Base-by-base conservation (phyloP, 2,888 invertebrate species). In the Idaea aversata region DNA sequence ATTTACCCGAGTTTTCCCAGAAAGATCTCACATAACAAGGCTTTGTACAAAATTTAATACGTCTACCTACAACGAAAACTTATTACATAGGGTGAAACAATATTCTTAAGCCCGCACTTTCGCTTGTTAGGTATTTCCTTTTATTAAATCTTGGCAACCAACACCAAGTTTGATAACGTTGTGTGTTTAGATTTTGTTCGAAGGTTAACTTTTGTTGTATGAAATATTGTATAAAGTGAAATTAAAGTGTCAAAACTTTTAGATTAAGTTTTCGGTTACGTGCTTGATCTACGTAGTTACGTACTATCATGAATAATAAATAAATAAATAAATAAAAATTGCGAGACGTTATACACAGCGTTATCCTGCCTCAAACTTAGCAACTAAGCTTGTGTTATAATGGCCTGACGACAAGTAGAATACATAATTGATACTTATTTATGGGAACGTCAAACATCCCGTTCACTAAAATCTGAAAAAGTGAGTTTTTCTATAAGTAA, bases 21-120 rank as follows among this genome's bases (percentile, higher is more conserved):
- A 47, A 47, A 47, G 47, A 47, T 13, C 47, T 36, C 36, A 47
- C 47, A 47, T 47, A 10, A 47, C 47, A 38, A 36, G 61, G 58
- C 63, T 63, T 38, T 59, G 59, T 63, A 59, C 59, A 47, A 47
- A 47, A 47, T 47, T 47, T 47, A 47, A 47, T 47, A 47, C 47
- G 47, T 47, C 47, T 47, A 47, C 47, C 47, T 47, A 47, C 47
- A 47, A 47, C 47, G 47, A 47, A 47, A 47, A 47, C 47, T 47
- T 47, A 47, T 47, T 47, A 47, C 47, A 47, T 47, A 7, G 47
- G 47, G 47, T 47, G 47, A 47, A 47, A 34, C 60, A 60, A 60
- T 16, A 15, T 15, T 25, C 34, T 25, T 15, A 25, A 15, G 34
- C 25, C 25, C 34, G 34, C 34, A 25, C 60, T 34, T 60, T 60